Evolutionary conservation across 2,888 invertebrate species (phyloP).

Genomic region (Thysanoteuthis rhombus): DNA sequence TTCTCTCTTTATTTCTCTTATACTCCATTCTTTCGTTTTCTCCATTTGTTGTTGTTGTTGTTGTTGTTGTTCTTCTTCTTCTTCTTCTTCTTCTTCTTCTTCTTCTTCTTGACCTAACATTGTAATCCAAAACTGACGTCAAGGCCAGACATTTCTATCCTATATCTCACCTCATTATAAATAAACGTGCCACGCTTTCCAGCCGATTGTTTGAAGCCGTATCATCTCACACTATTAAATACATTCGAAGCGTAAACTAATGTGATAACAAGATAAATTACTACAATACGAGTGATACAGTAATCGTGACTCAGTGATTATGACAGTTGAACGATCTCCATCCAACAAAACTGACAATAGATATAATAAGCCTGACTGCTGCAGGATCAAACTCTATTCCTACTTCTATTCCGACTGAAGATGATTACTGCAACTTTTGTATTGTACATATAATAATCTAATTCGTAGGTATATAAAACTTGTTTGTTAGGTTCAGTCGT

Average conservation of each 20-base stretch:
- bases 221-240: background rate
- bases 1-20: background rate
- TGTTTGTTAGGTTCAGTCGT: too few species aligned
- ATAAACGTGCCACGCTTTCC: background rate
- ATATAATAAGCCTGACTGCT: background rate
- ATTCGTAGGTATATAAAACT: too few species aligned
- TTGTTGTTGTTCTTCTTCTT: too few species aligned
- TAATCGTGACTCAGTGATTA: background rate
- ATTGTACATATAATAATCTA: too few species aligned
- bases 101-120: background rate
- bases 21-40: fast-evolving
- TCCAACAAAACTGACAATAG: background rate
- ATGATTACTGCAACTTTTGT: too few species aligned
- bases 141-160: background rate
- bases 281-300: background rate
- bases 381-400: too few species aligned
- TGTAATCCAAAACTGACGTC: background rate
- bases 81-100: background rate
- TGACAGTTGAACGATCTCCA: background rate
- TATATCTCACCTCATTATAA: background rate
- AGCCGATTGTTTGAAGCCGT: background rate
- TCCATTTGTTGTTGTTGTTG: background rate
- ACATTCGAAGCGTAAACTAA: background rate
- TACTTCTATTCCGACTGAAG: too few species aligned
- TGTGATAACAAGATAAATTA: background rate